Evolutionary conservation across 2,113 vertebrate genomes (phyloP).

Genomic region (Acinonyx jubatus): DNA sequence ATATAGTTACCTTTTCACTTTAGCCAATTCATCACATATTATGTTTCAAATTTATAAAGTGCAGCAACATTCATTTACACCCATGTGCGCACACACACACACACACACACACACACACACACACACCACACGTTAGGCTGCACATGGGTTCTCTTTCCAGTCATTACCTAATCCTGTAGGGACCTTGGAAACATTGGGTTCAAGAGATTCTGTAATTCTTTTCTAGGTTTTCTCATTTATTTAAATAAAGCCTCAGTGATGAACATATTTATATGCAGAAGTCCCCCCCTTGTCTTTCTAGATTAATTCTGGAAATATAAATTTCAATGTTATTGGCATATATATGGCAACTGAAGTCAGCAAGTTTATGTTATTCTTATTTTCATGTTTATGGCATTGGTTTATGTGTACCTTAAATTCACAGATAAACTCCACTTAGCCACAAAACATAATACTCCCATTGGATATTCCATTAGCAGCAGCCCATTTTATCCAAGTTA

Average conservation of each 20-base stretch:
- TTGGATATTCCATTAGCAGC: background rate
- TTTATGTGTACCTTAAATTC: background rate
- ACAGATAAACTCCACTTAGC: background rate
- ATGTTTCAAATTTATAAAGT: background rate
- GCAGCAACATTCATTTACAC: background rate
- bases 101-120: background rate
- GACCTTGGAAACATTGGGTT: background rate
- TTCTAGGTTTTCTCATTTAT: background rate
- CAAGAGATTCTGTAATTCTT: background rate
- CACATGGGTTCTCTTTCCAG: background rate
- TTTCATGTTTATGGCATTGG: background rate
- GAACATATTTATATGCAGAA: background rate
- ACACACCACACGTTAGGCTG: background rate
- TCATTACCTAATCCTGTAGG: background rate
- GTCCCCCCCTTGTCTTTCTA: background rate
- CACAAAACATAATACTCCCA: background rate
- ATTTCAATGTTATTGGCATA: background rate
- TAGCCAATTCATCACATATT: background rate
- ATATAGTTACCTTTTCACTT: background rate
- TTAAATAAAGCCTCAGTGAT: background rate
- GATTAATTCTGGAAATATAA: background rate
- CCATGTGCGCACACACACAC: background rate
- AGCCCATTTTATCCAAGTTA: background rate
- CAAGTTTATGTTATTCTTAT: background rate
- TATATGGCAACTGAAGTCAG: background rate